Evolutionary conservation across 2,888 invertebrate genomes (phyloP).

Genomic region (Adela reaumurella): DNA sequence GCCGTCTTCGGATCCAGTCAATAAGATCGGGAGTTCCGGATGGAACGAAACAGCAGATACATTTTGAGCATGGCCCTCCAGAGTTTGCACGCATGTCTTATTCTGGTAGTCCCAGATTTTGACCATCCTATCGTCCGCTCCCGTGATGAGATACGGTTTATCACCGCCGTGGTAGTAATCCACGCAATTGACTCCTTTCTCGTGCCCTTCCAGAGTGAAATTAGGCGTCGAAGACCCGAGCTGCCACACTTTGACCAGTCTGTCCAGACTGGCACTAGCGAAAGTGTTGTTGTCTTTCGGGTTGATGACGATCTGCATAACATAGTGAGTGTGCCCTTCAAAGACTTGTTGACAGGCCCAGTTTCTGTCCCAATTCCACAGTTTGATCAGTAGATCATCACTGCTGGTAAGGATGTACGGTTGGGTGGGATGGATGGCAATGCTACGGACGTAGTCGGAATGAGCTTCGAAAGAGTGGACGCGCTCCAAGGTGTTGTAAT

Average conservation of each 20-base stretch:
- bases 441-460: conserved; percentile 95
- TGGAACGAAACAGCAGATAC: conserved; percentile 96
- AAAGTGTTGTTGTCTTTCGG: conserved; percentile 99
- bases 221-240: conserved; percentile 95
- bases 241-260: conserved; percentile 98
- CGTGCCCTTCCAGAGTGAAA: conserved; percentile 97
- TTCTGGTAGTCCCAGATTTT: conserved; percentile 99
- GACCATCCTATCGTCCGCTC: conserved; percentile 95
- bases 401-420: conserved; percentile 95
- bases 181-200: conserved; percentile 98
- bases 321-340: conserved; percentile 98
- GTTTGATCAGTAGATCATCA: conserved; percentile 96
- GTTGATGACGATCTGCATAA: conserved; percentile 99
- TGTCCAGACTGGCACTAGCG: conserved; percentile 97
- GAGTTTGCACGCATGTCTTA: conserved; percentile 97
- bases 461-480: conserved; percentile 97
- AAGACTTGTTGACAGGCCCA: conserved; percentile 99
- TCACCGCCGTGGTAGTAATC: conserved; percentile 99
- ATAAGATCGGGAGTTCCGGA: conserved; percentile 93
- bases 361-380: conserved; percentile 99
- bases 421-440: conserved; percentile 96
- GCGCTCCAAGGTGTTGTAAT: conserved; percentile 96
- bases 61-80: conserved; percentile 96
- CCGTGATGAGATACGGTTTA: conserved; percentile 97
- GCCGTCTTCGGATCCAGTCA: conserved; percentile 98